phyloP scores from a whole-genome alignment of 2,797 vertebrate species.

The Graptemys geographica region DNA sequence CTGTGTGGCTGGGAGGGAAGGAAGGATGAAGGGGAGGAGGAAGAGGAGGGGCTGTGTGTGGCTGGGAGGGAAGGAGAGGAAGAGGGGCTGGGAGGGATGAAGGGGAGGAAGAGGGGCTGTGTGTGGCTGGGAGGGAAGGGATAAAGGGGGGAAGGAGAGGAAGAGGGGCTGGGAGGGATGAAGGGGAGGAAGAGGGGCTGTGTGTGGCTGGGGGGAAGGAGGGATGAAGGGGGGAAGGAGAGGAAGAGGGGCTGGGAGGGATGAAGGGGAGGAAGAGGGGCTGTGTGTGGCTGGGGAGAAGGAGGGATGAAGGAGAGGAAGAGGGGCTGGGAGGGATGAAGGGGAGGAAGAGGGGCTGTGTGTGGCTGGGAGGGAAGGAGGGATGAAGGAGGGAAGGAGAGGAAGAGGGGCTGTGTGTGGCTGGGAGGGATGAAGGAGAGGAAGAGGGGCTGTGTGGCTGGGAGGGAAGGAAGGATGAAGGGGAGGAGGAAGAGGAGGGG shows the following conservation, averaged over 20 bases:
- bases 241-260: not conserved
- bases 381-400: not conserved
- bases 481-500: not conserved
- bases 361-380: no score
- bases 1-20: no score
- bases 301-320: no score
- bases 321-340: not conserved
- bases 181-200: no score
- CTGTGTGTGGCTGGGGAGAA: no score
- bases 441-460: not conserved
- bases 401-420: not conserved
- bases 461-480: no score
- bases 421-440: not conserved
- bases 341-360: no score
- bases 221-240: not conserved
- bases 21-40: not conserved
- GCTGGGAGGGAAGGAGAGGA: fast-evolving
- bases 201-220: not conserved
- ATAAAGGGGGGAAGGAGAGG: not conserved
- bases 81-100: not conserved
- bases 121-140: not conserved
- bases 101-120: not conserved
- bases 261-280: no score
- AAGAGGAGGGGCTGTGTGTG: fast-evolving
- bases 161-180: no score